Percentiles rank a stretch among this genome's conserved stretches.
Evolutionary conservation across 2,797 vertebrate genomes (phyloP).

Genomic region (Hipposideros larvatus): DNA sequence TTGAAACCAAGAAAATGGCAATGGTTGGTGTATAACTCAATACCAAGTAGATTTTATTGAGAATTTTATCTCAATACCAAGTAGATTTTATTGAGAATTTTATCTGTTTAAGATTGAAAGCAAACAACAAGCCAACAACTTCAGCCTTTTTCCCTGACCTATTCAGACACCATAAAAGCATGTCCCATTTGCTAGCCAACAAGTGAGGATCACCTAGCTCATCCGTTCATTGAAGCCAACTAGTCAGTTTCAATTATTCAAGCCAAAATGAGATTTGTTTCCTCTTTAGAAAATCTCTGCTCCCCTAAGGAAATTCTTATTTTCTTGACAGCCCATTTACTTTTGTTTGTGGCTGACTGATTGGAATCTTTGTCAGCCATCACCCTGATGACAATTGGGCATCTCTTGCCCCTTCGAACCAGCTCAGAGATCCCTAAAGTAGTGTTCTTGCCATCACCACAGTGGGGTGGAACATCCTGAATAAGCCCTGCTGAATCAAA

Average conservation of each 20-base stretch:
- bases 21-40: background rate
- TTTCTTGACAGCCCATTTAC: conserved; percentile 56
- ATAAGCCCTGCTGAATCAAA: background rate
- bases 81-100: background rate
- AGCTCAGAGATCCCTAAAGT: background rate
- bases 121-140: background rate
- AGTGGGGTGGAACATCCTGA: background rate
- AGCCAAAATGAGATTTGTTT: conserved; percentile 28
- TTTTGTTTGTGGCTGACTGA: conserved; percentile 43
- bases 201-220: background rate
- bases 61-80: background rate
- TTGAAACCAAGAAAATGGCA: background rate
- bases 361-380: background rate
- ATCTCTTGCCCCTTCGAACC: background rate
- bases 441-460: background rate
- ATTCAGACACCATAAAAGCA: background rate
- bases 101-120: background rate
- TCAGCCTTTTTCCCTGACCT: background rate
- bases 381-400: background rate
- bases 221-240: background rate
- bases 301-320: background rate
- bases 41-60: background rate
- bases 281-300: conserved; percentile 37
- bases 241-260: conserved; percentile 24
- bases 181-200: background rate